Base-by-base conservation (phyloP, 2,888 invertebrate genomes). In the Andrena flavipes region DNA sequence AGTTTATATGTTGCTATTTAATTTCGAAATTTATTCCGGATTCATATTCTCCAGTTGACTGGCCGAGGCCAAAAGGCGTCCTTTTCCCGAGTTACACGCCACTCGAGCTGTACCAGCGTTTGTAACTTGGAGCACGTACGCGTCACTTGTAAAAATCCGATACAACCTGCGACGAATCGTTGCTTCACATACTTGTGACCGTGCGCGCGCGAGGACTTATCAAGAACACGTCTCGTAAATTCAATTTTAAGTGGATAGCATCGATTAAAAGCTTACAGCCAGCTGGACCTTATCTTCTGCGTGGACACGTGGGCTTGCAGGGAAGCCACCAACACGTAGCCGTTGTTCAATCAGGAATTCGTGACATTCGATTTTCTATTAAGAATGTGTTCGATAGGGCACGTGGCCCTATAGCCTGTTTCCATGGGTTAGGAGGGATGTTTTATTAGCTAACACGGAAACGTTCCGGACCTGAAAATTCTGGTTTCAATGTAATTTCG, bases 201-300 rank as follows among this genome's bases (percentile, higher is more conserved):
- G 7, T 20, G 48, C 20, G 20, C 7, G 7, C 29, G 60, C 49
- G 54, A 33, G 26, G 7, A 75, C 56, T 88, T 86, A 87, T 87
- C 85, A 64, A 60, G 81, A 72, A 84, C 76, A 67, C 20, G 78
- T 77, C 60, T 72, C 71, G 70, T 88, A 88, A 87, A 87, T 83
- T 86, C 63, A 48, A 16, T 81, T 69, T 72, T 63, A 83, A 84
- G 51, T 68, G 78, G 67, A 77, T 77, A 80, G 72, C 73, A 82
- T 87, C 72, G 73, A 89, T 88, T 87, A 81, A 73, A 87, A 73
- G 60, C 63, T 70, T 65, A 75, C 77, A 20, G 65, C 51, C 59
- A 26, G 64, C 29, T n/a, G 72, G 72, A 76, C 79, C 80, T 87
- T 87, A 84, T 86, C 87, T 83, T 7, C 23, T 56, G 13, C 68